Conservation (phyloP, 2,888 invertebrate genomes). For the Agrotis exclamationis region DNA sequence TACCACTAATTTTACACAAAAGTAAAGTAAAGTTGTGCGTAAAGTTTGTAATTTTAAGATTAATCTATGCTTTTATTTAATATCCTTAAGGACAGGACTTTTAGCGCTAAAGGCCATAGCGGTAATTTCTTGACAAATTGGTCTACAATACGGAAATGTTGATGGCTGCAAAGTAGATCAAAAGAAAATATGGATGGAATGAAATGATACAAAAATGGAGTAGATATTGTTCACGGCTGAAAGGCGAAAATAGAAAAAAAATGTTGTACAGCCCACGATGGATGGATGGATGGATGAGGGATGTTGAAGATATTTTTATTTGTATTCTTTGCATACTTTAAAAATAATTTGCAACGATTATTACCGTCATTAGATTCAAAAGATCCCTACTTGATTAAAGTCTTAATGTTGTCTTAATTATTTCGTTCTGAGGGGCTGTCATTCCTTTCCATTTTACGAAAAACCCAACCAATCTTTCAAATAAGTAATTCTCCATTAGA, state of each 20-base stretch:
- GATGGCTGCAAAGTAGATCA: background rate
- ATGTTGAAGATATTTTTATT: no score
- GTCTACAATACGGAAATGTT: background rate
- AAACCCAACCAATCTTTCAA: conserved; percentile 13
- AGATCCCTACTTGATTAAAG: background rate
- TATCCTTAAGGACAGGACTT: background rate
- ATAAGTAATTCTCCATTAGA: background rate
- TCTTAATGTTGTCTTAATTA: background rate
- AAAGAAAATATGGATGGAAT: no score
- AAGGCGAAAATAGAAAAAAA: no score
- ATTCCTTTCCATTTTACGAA: background rate
- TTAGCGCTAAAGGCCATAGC: background rate
- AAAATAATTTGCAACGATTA: no score
- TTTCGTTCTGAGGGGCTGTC: background rate
- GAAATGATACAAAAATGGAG: background rate
- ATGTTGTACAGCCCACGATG: no score
- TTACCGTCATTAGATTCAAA: background rate
- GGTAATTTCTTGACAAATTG: background rate
- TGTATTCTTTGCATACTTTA: no score
- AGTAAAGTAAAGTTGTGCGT: no score
- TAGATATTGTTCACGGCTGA: no score
- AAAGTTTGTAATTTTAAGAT: background rate
- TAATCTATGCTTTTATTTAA: background rate
- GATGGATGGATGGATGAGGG: no score
- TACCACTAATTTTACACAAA: conserved; percentile 12